Conservation (phyloP, 2,888 invertebrate genomes). For the Abscondita cerata region DNA sequence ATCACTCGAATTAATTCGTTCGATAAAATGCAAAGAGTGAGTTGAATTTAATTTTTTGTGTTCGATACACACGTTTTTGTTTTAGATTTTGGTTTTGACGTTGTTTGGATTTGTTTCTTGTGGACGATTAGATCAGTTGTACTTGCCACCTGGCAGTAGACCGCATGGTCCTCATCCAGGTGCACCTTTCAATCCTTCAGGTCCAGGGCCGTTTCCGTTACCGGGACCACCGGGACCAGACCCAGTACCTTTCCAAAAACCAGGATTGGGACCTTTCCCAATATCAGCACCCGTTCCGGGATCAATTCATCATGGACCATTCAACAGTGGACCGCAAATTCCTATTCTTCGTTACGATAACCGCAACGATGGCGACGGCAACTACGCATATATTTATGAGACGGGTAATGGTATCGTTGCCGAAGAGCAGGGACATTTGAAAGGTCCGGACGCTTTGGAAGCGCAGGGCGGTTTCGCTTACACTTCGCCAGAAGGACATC, state of each 20-base stretch:
- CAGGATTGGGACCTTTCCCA: slow-evolving; percentile 9
- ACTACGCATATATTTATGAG: slow-evolving; percentile 44
- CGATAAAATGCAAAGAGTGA: slow-evolving; percentile 24
- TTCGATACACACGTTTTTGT: background rate
- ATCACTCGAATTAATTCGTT: slow-evolving; percentile 37
- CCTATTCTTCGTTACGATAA: slow-evolving; percentile 45
- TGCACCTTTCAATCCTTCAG: too few relatives aligned
- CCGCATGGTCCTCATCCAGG: background rate
- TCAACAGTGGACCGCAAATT: slow-evolving; percentile 13
- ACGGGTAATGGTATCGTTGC: slow-evolving; percentile 44
- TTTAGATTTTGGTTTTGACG: background rate
- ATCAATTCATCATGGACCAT: too few relatives aligned
- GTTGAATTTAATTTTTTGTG: background rate
- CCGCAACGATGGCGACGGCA: slow-evolving; percentile 44
- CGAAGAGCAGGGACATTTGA: slow-evolving; percentile 47
- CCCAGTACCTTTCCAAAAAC: slow-evolving; percentile 8
- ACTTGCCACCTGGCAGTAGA: slow-evolving; percentile 9
- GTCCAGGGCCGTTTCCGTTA: background rate
- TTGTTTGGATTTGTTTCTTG: background rate
- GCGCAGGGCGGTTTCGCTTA: slow-evolving; percentile 51
- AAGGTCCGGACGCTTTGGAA: slow-evolving; percentile 37
- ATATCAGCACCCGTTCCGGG: slow-evolving; percentile 4
- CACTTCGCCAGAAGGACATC: slow-evolving; percentile 51
- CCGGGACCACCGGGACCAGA: background rate
- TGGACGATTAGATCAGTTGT: slow-evolving; percentile 11